phyloP scores from a whole-genome alignment of 2,888 invertebrate genomes.

The Zaprionus bogoriensis region DNA sequence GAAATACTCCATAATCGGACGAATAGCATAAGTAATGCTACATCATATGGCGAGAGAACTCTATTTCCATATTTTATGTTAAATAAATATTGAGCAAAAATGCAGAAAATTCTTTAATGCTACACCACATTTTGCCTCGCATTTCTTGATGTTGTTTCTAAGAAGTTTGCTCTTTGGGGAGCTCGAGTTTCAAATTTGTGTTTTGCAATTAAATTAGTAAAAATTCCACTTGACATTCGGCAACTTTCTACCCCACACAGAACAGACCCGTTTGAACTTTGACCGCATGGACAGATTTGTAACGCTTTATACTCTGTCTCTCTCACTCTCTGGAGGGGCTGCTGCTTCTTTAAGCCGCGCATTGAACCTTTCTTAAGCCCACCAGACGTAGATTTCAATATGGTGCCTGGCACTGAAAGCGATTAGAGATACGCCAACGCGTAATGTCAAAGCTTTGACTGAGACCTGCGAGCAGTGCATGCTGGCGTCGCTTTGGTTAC shows the following conservation, averaged over 20 bases:
- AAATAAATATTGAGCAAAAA: too few species aligned
- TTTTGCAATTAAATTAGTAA: slow-evolving; percentile 20
- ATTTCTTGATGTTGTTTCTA: too few species aligned
- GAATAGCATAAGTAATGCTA: too few species aligned
- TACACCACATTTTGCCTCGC: too few species aligned
- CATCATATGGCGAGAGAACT: too few species aligned
- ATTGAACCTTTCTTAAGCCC: slow-evolving; percentile 5
- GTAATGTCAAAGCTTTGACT: slow-evolving; percentile 7
- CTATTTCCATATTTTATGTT: too few species aligned
- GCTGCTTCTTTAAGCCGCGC: not conserved
- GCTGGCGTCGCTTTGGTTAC: too few species aligned
- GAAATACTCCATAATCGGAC: not conserved
- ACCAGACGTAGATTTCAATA: slow-evolving; percentile 1
- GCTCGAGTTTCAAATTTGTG: slow-evolving; percentile 12
- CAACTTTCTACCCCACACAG: too few species aligned
- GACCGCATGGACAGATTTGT: not conserved
- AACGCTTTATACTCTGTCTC: too few species aligned
- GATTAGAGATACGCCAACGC: slow-evolving; percentile 9
- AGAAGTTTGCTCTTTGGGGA: not conserved
- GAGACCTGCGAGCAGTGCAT: too few species aligned
- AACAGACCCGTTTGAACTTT: slow-evolving; percentile 15
- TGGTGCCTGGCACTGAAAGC: not conserved
- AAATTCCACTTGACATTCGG: not conserved
- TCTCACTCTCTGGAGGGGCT: too few species aligned
- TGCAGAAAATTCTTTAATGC: too few species aligned